Evolutionary conservation across 2,888 invertebrate species (phyloP).

Genomic region (Morpho helenor): DNA sequence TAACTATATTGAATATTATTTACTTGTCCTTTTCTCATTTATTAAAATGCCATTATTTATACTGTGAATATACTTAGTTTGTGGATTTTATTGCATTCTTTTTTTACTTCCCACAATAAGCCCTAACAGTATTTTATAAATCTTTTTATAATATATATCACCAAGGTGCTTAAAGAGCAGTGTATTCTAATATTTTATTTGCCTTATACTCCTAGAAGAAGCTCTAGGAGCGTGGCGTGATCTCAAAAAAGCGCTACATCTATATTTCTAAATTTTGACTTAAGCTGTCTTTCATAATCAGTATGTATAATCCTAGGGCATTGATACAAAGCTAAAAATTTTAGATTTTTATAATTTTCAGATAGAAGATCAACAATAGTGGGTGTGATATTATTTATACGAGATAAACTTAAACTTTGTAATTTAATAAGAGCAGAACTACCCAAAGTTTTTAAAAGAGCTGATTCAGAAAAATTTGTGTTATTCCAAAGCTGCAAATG

Average conservation of each 20-base stretch:
- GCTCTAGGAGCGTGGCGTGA: too few relatives aligned
- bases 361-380: conserved; percentile 61
- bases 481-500: conserved; percentile 71
- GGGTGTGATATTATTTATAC: conserved; percentile 58
- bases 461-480: conserved; percentile 51
- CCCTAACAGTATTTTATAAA: neutral
- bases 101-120: conserved; percentile 2
- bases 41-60: conserved; percentile 28
- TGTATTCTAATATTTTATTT: too few relatives aligned
- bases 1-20: conserved; percentile 9
- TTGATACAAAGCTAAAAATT: conserved; percentile 65
- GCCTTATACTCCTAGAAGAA: too few relatives aligned
- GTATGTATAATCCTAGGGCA: conserved; percentile 61
- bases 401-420: conserved; percentile 62
- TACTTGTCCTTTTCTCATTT: conserved; percentile 15
- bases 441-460: conserved; percentile 49
- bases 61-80: conserved; percentile 27
- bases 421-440: conserved; percentile 47
- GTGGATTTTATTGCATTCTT: conserved; percentile 18
- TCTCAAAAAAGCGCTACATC: conserved; percentile 60
- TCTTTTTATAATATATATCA: too few relatives aligned
- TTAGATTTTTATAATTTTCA: conserved; percentile 59
- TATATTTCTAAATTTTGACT: conserved; percentile 64
- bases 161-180: too few relatives aligned
- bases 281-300: conserved; percentile 64